Evolutionary conservation across 2,888 invertebrate species (phyloP).

Genomic region (Pollenia amentaria): DNA sequence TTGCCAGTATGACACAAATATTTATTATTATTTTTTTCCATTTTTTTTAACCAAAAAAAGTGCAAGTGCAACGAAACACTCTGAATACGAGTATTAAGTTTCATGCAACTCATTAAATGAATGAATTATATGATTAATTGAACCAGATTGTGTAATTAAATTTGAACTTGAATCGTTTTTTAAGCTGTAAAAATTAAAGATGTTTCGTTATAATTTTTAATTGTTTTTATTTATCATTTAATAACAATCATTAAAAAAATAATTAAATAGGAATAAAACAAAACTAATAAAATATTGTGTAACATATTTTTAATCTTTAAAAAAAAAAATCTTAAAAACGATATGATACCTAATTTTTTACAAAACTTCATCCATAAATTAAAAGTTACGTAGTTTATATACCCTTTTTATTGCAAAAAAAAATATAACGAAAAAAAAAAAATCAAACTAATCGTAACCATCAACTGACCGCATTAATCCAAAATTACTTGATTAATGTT

Average conservation of each 20-base stretch:
- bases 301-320: constrained; percentile 2
- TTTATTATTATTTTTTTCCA: neutral
- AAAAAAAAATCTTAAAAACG: neutral
- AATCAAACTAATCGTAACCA: constrained; percentile 8
- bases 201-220: constrained; percentile 1
- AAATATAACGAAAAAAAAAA: constrained; percentile 9
- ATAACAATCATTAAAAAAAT: neutral
- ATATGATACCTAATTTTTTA: constrained; percentile 32
- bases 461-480: constrained; percentile 20
- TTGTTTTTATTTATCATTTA: constrained; percentile 19
- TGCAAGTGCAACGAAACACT: neutral
- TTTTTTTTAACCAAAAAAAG: neutral
- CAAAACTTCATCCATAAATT: constrained; percentile 27
- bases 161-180: constrained; percentile 46
- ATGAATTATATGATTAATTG: neutral
- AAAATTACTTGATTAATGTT: constrained; percentile 55
- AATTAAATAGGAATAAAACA: constrained; percentile 32
- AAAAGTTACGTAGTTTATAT: constrained; percentile 35
- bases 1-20: neutral
- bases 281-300: constrained; percentile 26
- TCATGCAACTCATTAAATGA: neutral
- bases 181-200: neutral
- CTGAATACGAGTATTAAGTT: neutral
- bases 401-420: neutral
- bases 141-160: constrained; percentile 49